Base-by-base conservation (phyloP, 2,113 vertebrate genomes). In the Lasiurus borealis region DNA sequence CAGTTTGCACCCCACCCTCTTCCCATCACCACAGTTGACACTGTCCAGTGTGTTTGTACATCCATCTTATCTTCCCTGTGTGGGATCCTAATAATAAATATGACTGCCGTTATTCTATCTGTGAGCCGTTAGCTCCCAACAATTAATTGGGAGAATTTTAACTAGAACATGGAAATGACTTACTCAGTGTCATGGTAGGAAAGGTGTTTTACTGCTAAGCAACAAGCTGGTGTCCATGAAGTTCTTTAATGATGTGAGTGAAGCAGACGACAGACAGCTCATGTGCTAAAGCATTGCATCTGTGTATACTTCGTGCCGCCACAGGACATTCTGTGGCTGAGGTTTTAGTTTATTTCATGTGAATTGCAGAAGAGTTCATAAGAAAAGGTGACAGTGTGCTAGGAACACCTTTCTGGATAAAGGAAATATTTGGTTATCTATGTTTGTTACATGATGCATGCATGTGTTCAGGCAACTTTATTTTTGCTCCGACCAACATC, bases 331-430 rank as follows among this genome's bases (percentile, higher is more conserved):
- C 21, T 52, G 13, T 78, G 40, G 15, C 69, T 57, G 64, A 40
- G 6, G 16, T 36, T 93, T 93, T 77, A n/a, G 73, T 71, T 80
- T 71, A 68, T 11, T 94, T 81, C 68, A 69, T 73, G 68, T 83
- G 5, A 83, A n/a, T 64, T 75, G 6, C 52, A 3, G 18, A 54
- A 77, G 9, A 31, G 31, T 31, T 62, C 7, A 31, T 59, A 86
- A 90, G 40, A 19, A 62, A 95, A 78, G 21, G 25, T 76, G 91
- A 77, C 3, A 76, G 27, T n/a, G 66, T 57, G 8, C 31, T 62
- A 11, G 52, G 14, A 52, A 85, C n/a, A 88, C 13, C 82, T 82
- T 78, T 75, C n/a, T 50, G 11, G 54, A 73, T 36, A 59, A 77
- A 34, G 57, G 31, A 78, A 62, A n/a, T 25, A 59, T 91, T 76